These are phyloP conservation scores for Brachyptera putata DNA, from an alignment of 2,888 invertebrate species.

Conservation along the genomic window DNA sequence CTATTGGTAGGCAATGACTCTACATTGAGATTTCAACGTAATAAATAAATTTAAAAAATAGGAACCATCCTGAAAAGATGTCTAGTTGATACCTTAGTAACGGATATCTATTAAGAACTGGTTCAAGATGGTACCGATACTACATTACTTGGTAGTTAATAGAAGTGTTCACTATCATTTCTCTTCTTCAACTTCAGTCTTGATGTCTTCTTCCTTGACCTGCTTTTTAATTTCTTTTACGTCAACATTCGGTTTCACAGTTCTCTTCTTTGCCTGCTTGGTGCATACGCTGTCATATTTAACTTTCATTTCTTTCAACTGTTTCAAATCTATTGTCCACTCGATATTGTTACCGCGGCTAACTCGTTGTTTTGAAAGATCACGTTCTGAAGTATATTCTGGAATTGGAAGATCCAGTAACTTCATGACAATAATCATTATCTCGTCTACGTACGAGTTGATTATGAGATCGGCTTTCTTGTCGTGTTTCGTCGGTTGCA, in stretches of 20 bases:
- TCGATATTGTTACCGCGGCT: conserved; percentile 50
- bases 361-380: conserved; percentile 60
- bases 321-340: conserved; percentile 66
- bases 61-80: too few relatives aligned
- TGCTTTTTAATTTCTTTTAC: neutral
- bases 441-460: conserved; percentile 82
- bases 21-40: too few relatives aligned
- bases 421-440: conserved; percentile 70
- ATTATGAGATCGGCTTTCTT: conserved; percentile 86
- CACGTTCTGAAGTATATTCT: conserved; percentile 58
- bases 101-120: too few relatives aligned
- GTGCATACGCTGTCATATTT: conserved; percentile 50
- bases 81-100: too few relatives aligned
- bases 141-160: too few relatives aligned
- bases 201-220: neutral
- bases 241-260: neutral
- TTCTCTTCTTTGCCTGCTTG: conserved; percentile 25
- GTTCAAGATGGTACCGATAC: too few relatives aligned
- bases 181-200: too few relatives aligned
- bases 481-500: conserved; percentile 97
- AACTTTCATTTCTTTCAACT: conserved; percentile 59
- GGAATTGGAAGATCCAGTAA: conserved; percentile 70
- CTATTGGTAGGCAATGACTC: too few relatives aligned
- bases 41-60: too few relatives aligned
- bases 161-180: too few relatives aligned